Base-by-base conservation (phyloP, 2,888 invertebrate species). In the Sclerodermus sp. region DNA sequence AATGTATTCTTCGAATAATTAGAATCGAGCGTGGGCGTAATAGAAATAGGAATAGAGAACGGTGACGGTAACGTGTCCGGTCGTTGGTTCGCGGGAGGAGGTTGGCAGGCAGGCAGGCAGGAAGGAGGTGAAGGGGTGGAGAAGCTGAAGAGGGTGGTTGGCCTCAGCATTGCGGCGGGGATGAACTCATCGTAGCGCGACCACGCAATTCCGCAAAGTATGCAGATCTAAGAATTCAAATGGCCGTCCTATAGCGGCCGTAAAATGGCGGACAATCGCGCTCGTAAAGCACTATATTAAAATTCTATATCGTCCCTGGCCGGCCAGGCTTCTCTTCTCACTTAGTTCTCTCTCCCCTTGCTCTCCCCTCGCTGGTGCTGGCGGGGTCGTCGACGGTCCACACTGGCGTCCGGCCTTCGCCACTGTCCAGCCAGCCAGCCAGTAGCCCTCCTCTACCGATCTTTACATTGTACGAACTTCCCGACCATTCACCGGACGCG, bases 191-290 rank as follows among this genome's bases (percentile, higher is more conserved):
- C 49, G 51, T 58, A 58, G 60, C 57, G 55, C 57, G 53, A 63
- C 72, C 65, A 67, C 70, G 73, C 74, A 73, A 76, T 77, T 76
- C 71, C 71, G 68, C 71, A 66, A 76, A 76, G 70, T 76, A 76
- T 75, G 74, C 74, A 76, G 75, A 77, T 77, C 76, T 76, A 75
- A 77, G 77, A 77, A 77, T 77, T 77, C 70, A 76, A 77, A 77
- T 77, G 74, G 73, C 70, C 64, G 69, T 60, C 68, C 74, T 71
- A 68, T 69, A 66, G 64, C 68, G 70, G 57, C 70, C 70, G 67
- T 77, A 76, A 77, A 76, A 77, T 74, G 70, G 70, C 71, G 76
- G 77, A 77, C 77, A 77, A 77, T 77, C 75, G 75, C 71, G 71
- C 76, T 76, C 77, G 73, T 76, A 77, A 77, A 77, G 58, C 74